Conservation (phyloP, 2,797 vertebrate species). For the Enteromius paludinosus region DNA sequence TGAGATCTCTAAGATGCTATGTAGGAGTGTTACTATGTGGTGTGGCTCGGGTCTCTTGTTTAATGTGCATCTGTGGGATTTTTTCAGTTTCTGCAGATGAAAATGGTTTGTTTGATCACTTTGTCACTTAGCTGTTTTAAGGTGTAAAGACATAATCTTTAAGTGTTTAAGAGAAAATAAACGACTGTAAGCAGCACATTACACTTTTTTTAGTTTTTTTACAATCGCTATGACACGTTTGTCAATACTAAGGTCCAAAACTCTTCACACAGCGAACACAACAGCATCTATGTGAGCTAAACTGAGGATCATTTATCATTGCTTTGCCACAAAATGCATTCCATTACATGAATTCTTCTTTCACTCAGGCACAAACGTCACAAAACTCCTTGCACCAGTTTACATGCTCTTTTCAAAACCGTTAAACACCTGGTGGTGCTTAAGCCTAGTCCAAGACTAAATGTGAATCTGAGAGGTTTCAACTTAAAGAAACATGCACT, state of each 20-base stretch:
- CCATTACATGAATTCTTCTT: background rate
- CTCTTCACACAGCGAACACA: background rate
- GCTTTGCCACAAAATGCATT: background rate
- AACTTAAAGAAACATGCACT: too few species aligned
- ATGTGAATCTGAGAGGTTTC: too few species aligned
- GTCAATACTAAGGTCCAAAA: background rate
- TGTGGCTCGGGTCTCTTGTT: background rate
- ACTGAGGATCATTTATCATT: background rate
- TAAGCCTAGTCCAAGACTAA: too few species aligned
- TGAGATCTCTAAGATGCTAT: background rate
- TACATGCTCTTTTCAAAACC: background rate
- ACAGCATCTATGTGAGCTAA: background rate
- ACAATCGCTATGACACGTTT: background rate
- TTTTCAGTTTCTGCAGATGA: background rate
- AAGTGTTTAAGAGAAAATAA: background rate
- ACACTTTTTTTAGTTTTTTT: background rate
- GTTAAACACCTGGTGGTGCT: background rate
- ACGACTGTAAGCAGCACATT: background rate
- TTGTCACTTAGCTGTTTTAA: background rate
- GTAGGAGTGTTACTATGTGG: background rate
- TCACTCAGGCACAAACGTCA: background rate
- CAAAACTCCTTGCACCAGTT: background rate
- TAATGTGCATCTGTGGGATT: background rate
- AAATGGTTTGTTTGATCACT: background rate
- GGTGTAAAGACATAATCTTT: background rate